These are phyloP conservation scores for Malurus melanocephalus DNA, from an alignment of 2,113 vertebrate genomes.

Conservation along the genomic window DNA sequence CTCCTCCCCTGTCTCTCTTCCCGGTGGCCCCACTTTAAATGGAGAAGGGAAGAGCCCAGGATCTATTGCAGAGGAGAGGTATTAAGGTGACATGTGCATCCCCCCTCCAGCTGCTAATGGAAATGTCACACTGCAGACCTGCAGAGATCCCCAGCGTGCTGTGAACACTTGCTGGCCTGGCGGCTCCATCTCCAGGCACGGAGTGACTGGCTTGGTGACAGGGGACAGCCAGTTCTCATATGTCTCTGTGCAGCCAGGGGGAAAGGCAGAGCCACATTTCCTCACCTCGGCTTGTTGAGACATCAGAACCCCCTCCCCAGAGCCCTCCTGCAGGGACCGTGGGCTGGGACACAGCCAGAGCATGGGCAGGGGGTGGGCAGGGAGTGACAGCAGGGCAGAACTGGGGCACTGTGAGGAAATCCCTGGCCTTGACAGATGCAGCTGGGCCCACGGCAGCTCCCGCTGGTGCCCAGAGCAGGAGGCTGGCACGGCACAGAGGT, in stretches of 20 bases:
- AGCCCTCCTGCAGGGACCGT: neutral
- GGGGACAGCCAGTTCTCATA: neutral
- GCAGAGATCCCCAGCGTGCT: neutral
- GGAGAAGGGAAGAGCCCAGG: neutral
- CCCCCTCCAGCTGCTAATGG: neutral
- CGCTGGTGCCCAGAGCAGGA: neutral
- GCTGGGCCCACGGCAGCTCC: neutral
- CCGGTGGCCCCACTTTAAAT: neutral
- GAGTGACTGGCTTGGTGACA: neutral
- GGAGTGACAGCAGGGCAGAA: neutral
- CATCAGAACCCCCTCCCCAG: neutral
- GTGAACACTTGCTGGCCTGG: neutral
- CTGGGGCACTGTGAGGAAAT: neutral
- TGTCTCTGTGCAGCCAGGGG: neutral
- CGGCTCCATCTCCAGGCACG: neutral
- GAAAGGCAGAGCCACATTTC: neutral
- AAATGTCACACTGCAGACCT: constrained; percentile 29
- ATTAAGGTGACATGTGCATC: neutral
- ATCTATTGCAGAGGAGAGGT: neutral
- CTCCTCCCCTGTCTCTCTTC: neutral
- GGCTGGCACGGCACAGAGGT: neutral
- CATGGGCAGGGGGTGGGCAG: too few species aligned
- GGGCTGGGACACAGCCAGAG: neutral
- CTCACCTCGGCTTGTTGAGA: neutral
- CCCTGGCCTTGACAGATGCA: neutral